These are phyloP conservation scores for Hiodon tergisus DNA, from an alignment of 2,113 vertebrate species.

Conservation along the genomic window DNA sequence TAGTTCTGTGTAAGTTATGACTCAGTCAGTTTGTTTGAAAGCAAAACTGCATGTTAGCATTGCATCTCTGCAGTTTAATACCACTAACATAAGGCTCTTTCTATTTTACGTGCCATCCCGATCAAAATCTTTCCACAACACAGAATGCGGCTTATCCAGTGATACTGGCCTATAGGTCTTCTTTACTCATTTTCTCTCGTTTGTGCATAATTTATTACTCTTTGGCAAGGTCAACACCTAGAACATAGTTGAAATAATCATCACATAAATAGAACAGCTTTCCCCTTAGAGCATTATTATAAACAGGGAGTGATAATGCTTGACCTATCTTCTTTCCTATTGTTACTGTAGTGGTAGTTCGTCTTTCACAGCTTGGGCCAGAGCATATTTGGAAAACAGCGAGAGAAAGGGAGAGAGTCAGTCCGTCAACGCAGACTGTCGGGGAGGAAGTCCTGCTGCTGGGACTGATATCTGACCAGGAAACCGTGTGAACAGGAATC, in stretches of 20 bases:
- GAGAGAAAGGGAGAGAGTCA: slow-evolving; percentile 2
- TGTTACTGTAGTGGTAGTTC: background rate
- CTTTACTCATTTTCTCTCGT: background rate
- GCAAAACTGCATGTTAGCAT: too few species aligned
- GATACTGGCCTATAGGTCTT: background rate
- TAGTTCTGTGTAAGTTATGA: too few species aligned
- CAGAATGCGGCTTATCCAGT: too few species aligned
- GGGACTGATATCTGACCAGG: slow-evolving; percentile 45
- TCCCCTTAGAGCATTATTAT: background rate
- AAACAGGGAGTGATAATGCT: background rate
- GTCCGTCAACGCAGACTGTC: slow-evolving; percentile 22
- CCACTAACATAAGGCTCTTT: too few species aligned
- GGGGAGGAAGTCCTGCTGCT: slow-evolving; percentile 41
- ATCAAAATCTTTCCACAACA: too few species aligned
- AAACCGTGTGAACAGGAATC: slow-evolving; percentile 41
- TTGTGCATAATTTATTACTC: background rate
- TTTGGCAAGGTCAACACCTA: background rate
- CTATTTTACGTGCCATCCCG: too few species aligned
- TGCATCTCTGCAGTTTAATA: too few species aligned
- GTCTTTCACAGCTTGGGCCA: slow-evolving; percentile 38
- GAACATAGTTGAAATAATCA: background rate
- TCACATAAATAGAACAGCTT: background rate
- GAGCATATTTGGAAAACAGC: slow-evolving; percentile 38
- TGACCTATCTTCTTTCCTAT: background rate
- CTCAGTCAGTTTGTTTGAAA: too few species aligned